Evolutionary conservation across 37 sponge, comb jelly and placozoan species (phyloP).

Genomic region (Diacarnus erythraeanus): DNA sequence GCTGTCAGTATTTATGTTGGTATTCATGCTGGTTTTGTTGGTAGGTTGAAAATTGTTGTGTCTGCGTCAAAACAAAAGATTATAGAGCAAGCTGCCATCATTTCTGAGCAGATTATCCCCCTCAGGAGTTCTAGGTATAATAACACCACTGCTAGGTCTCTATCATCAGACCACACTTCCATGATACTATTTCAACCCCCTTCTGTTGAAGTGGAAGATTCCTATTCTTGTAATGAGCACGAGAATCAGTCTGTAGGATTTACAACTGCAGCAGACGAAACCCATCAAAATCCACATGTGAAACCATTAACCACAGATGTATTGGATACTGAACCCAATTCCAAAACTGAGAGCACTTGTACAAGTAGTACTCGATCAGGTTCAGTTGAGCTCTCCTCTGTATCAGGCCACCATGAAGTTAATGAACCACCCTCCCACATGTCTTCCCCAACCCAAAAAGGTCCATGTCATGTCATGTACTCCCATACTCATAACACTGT

Average conservation of each 20-base stretch:
- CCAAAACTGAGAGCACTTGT: too few relatives aligned
- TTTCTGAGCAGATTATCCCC: slow-evolving; percentile 2
- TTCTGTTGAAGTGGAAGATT: neutral
- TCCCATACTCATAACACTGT: neutral
- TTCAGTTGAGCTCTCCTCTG: neutral
- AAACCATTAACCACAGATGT: too few relatives aligned
- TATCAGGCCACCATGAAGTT: neutral
- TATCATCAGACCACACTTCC: neutral
- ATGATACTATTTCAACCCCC: neutral
- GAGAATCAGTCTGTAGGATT: neutral
- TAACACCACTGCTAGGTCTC: neutral
- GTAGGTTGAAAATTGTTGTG: neutral
- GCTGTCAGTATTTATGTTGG: neutral
- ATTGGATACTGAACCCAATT: neutral
- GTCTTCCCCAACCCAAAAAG: neutral
- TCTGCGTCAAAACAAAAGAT: slow-evolving; percentile 3
- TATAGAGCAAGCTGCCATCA: neutral
- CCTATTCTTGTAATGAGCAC: neutral
- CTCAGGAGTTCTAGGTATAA: neutral
- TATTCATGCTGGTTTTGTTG: neutral
- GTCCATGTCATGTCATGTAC: slow-evolving; percentile 1
- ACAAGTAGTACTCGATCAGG: neutral
- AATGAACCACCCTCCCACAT: neutral
- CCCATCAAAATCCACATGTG: too few relatives aligned
- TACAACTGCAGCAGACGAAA: too few relatives aligned